Conservation (phyloP, 1,140 invertebrate genomes). For the Drosophila equinoxialis region DNA sequence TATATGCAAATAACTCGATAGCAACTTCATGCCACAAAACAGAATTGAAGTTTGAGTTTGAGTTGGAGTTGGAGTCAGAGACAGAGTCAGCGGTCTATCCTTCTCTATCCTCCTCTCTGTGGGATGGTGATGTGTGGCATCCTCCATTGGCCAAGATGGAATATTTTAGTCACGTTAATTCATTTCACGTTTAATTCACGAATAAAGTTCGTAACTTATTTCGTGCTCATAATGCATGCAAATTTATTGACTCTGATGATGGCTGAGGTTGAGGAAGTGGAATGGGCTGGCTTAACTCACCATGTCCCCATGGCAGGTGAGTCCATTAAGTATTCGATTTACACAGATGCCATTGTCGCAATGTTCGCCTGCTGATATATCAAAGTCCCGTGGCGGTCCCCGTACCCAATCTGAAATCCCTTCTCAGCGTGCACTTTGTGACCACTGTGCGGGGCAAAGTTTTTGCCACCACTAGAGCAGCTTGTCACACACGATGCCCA, state of each 20-base stretch:
- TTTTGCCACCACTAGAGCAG: slow-evolving; percentile 22
- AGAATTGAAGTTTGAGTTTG: background rate
- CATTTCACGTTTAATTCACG: slow-evolving; percentile 67
- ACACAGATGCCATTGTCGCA: slow-evolving; percentile 44
- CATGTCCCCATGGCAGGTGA: slow-evolving; percentile 44
- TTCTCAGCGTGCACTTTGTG: slow-evolving; percentile 53
- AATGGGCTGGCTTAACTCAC: too few species aligned
- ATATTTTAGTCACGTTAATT: slow-evolving; percentile 80
- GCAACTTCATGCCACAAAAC: slow-evolving; percentile 5
- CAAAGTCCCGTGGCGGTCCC: slow-evolving; percentile 18
- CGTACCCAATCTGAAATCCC: background rate
- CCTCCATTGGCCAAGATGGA: slow-evolving; percentile 54
- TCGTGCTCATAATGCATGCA: slow-evolving; percentile 73
- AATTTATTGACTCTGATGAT: slow-evolving; percentile 53
- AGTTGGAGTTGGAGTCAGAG: background rate
- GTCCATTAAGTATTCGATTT: slow-evolving; percentile 78
- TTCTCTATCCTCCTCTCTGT: background rate
- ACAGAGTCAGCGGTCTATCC: background rate
- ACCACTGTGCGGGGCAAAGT: slow-evolving; percentile 38
- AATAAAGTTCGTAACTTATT: slow-evolving; percentile 78
- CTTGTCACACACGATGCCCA: slow-evolving; percentile 41
- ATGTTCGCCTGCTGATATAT: slow-evolving; percentile 52
- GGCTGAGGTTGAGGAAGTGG: too few species aligned
- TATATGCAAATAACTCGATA: slow-evolving; percentile 66
- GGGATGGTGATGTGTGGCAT: slow-evolving; percentile 2